These are phyloP conservation scores for Proterorhinus semilunaris DNA, from an alignment of 2,113 vertebrate species.

Conservation along the genomic window DNA sequence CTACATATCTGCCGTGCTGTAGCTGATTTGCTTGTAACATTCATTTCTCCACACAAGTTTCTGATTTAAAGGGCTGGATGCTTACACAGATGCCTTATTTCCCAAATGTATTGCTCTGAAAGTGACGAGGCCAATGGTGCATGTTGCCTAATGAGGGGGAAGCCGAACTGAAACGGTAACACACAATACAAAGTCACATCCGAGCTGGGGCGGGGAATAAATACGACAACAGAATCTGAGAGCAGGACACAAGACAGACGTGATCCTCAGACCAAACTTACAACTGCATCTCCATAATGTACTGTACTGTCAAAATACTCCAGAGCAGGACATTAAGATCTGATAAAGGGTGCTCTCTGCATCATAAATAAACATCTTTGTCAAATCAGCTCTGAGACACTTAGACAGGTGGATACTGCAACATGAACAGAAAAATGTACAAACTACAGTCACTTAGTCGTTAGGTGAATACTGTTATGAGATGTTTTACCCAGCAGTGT, in stretches of 20 bases:
- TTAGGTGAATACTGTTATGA: slow-evolving; percentile 68
- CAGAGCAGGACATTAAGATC: slow-evolving; percentile 56
- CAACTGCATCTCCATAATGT: slow-evolving; percentile 59
- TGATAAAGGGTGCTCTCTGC: slow-evolving; percentile 48
- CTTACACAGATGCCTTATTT: slow-evolving; percentile 20
- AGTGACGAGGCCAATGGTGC: slow-evolving; percentile 35
- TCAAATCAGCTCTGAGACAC: slow-evolving; percentile 68
- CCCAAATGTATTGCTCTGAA: slow-evolving; percentile 70
- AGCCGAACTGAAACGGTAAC: slow-evolving; percentile 19
- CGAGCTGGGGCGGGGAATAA: slow-evolving; percentile 33
- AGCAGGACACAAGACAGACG: slow-evolving; percentile 17
- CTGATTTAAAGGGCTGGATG: slow-evolving; percentile 60
- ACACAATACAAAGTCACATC: slow-evolving; percentile 25
- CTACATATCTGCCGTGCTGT: slow-evolving; percentile 51
- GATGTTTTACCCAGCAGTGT: slow-evolving; percentile 61
- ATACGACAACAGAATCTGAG: slow-evolving; percentile 45
- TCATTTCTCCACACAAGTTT: slow-evolving; percentile 36
- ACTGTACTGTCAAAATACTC: slow-evolving; percentile 64
- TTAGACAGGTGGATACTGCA: slow-evolving; percentile 64
- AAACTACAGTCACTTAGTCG: slow-evolving; percentile 28
- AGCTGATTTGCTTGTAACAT: slow-evolving; percentile 24
- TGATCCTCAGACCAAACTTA: slow-evolving; percentile 61
- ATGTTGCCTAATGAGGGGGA: slow-evolving; percentile 22
- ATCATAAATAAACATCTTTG: slow-evolving; percentile 73
- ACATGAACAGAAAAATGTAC: slow-evolving; percentile 48